Evolutionary conservation across 2,797 vertebrate genomes (phyloP), one percentile per base, ranked within the genome.

Genomic region (Arrhamphus sclerolepis): DNA sequence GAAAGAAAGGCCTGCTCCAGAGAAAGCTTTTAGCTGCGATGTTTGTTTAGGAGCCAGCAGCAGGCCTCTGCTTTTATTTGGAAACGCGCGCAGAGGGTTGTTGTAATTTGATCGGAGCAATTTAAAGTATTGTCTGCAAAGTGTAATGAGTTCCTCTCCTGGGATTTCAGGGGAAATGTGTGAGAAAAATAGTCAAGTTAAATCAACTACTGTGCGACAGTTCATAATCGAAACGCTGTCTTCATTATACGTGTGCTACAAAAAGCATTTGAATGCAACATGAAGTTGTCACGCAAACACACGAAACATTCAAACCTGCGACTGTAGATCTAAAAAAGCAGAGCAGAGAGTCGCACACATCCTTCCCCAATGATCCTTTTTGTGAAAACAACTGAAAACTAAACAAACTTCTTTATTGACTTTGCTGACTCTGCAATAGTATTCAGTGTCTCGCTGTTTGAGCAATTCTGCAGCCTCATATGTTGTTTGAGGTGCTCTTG

Each of bases 71-170:
- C 9, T 49, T 66, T 48, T 34, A n/a, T 66, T 70, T 67, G 57
- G 53, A 53, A 44, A 64, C 39, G 51, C 46, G 49, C 49, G 52
- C 14, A 3, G 40, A 61, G 28, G 38, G n/a, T 53, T 59, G 31
- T 46, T 59, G 41, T 64, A 14, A 31, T 72, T 59, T 31, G 61
- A 75, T 72, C 47, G 54, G 46, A 53, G 50, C 60, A 52, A 54
- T 73, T 78, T 53, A 44, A 53, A 66, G 41, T 6, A 54, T 56
- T 56, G 51, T 62, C 64, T 72, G 72, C 46, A 65, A 69, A 69
- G 65, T 57, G 38, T 62, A 57, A 67, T 65, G 60, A 60, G 56
- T 46, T 34, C 39, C 52, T 62, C 63, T 66, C 53, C 7, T 0
- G 40, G 50, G 68, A 69, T 46, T 55, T 38, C 41, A 1, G 1